Evolutionary conservation across 2,113 vertebrate genomes (phyloP).

Genomic region (Thunnus thynnus): DNA sequence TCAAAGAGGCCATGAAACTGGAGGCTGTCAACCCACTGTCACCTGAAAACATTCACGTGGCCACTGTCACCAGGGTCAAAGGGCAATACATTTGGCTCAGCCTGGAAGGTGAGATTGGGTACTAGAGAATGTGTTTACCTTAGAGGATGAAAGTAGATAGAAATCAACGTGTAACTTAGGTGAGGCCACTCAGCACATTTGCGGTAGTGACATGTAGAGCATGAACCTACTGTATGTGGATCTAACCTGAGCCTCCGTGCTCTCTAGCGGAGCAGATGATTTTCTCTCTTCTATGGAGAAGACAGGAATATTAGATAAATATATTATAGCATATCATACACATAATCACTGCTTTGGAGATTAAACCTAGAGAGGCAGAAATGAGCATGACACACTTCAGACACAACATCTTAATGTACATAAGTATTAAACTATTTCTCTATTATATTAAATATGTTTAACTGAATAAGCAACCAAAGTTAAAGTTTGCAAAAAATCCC

Average conservation of each 20-base stretch:
- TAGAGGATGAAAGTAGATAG: neutral
- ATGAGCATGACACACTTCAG: neutral
- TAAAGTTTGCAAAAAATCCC: too few relatives aligned
- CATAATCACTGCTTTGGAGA: neutral
- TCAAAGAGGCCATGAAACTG: conserved; percentile 97
- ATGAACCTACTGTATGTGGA: neutral
- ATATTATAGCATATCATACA: neutral
- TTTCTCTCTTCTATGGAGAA: neutral
- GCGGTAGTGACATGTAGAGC: neutral
- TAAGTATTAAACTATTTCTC: too few relatives aligned
- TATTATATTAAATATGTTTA: too few relatives aligned
- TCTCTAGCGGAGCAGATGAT: too few relatives aligned
- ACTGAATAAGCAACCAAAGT: too few relatives aligned
- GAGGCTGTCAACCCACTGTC: conserved; percentile 95
- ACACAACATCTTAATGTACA: neutral
- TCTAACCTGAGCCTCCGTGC: neutral
- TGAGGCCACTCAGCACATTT: neutral
- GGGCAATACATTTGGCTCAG: conserved; percentile 95
- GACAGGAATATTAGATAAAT: neutral
- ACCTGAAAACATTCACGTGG: conserved; percentile 94
- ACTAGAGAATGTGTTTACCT: conserved; percentile 22
- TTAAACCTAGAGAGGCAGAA: neutral
- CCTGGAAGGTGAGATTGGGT: conserved; percentile 89
- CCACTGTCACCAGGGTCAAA: conserved; percentile 91
- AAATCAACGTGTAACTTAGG: neutral